These are phyloP conservation scores for Chloromyia formosa DNA, from an alignment of 2,888 invertebrate species.

Conservation along the genomic window DNA sequence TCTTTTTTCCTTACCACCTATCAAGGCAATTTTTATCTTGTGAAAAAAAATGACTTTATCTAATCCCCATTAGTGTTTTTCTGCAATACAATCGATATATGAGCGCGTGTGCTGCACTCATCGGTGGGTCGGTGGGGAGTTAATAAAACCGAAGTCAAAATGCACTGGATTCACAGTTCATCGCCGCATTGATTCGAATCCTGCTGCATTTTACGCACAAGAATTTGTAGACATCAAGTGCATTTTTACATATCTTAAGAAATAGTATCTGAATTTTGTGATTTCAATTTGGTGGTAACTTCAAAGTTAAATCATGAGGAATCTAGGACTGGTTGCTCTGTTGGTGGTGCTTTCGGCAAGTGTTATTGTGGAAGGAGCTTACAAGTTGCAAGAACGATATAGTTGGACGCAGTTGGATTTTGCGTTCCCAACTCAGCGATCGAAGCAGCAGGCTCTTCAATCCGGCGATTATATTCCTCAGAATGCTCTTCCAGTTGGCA, in stretches of 20 bases:
- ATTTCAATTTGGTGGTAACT: too few relatives aligned
- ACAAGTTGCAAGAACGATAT: constrained; percentile 74
- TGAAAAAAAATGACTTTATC: neutral
- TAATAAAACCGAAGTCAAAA: constrained; percentile 46
- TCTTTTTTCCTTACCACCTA: neutral
- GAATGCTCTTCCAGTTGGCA: constrained; percentile 83
- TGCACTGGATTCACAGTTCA: constrained; percentile 40
- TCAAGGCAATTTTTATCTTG: neutral
- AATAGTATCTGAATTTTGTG: too few relatives aligned
- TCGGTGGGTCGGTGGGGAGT: constrained; percentile 46
- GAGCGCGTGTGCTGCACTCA: neutral
- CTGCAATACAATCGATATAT: neutral
- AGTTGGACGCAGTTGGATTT: constrained; percentile 82
- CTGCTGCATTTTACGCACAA: constrained; percentile 16
- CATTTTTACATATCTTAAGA: too few relatives aligned
- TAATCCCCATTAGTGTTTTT: neutral
- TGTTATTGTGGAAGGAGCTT: constrained; percentile 54
- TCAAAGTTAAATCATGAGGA: constrained; percentile 5
- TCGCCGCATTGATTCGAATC: constrained; percentile 9
- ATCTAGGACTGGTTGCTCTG: neutral
- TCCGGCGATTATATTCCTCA: constrained; percentile 76
- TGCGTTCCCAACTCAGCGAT: constrained; percentile 72
- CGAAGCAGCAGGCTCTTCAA: constrained; percentile 71
- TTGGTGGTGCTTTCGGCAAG: neutral
- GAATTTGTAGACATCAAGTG: too few relatives aligned